Percentiles rank a stretch among this genome's conserved stretches.
These are phyloP conservation scores for Eilema caniola DNA, from an alignment of 2,888 invertebrate genomes.

Conservation along the genomic window DNA sequence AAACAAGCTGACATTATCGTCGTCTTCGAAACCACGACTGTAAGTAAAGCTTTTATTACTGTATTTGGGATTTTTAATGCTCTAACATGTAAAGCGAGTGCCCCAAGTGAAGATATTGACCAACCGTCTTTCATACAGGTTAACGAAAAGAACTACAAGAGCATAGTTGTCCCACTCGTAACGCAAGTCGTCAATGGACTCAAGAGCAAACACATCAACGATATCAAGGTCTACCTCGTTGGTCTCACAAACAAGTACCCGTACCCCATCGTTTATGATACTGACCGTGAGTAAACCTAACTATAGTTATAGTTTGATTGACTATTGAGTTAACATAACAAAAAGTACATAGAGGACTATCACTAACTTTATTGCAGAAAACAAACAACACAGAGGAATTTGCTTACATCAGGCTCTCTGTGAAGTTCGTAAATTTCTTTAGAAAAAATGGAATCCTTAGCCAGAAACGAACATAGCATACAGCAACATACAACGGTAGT, in stretches of 20 bases:
- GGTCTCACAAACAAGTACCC: constrained; percentile 87
- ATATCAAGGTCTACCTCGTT: constrained; percentile 80
- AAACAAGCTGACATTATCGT: constrained; percentile 94
- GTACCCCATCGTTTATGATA: constrained; percentile 78
- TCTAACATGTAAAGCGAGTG: not conserved
- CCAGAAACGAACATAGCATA: not conserved
- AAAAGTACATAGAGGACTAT: not conserved
- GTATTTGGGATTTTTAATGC: not conserved
- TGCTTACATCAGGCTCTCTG: not conserved
- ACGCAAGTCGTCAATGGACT: constrained; percentile 87
- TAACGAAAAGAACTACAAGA: constrained; percentile 89
- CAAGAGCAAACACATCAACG: constrained; percentile 82
- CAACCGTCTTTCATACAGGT: constrained; percentile 60
- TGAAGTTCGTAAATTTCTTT: not conserved
- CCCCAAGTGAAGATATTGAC: not conserved
- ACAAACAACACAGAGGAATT: not conserved
- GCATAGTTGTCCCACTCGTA: constrained; percentile 88
- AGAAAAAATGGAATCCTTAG: not conserved
- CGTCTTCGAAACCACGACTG: constrained; percentile 89
- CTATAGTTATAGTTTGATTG: not conserved
- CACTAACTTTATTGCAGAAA: no score
- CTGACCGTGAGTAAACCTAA: constrained; percentile 71
- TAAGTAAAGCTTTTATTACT: constrained; percentile 40
- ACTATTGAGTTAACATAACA: not conserved
- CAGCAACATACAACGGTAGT: no score